Base-by-base conservation (phyloP, 2,888 invertebrate species). In the Chrysolina oricalcia region DNA sequence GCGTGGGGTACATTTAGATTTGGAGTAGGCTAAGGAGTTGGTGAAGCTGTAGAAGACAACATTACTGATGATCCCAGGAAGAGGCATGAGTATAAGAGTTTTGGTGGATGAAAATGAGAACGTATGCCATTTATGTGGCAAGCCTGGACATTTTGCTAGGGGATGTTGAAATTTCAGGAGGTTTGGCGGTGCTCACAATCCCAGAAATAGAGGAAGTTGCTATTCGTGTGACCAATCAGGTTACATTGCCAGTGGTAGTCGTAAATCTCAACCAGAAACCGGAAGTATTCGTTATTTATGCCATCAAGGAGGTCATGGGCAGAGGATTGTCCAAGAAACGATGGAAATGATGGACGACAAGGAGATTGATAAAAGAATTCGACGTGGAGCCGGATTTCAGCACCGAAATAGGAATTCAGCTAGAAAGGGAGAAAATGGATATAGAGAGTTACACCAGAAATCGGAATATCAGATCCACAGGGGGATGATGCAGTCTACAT, bases 1-100 rank as follows among this genome's bases (percentile, higher is more conserved):
- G 41, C 40, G 59, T 15, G 70, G 43, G n/a, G 10, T 23, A 17
- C 13, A 48, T 43, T 23, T 70, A 3, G 41, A 62, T 23, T 46
- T 63, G 40, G 63, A 70, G 41, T 46, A 62, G 21, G 62, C 63
- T 13, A 21, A 70, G 23, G 63, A 62, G 19, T 19, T 63, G 5
- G 62, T 63, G 1, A 10, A 21, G 17, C 19, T 63, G 9, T 27
- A 62, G 17, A 63, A 70, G 27, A 63, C 63, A n/a, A 62, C 46
- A n/a, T n/a, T n/a, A n/a, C 43, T 70, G 21, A 59, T 62, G 41
- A 23, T 70, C 15, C n/a, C 13, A 19, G 53, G 53, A 17, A 67
- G 27, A 67, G 6, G 46, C 13, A 13, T 13, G 46, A 46, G 13
- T 13, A 11, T 46, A 13, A n/a, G n/a, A n/a, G n/a, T 48, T n/a